Base-by-base conservation (phyloP, 2,888 invertebrate species). In the Acheta domesticus region DNA sequence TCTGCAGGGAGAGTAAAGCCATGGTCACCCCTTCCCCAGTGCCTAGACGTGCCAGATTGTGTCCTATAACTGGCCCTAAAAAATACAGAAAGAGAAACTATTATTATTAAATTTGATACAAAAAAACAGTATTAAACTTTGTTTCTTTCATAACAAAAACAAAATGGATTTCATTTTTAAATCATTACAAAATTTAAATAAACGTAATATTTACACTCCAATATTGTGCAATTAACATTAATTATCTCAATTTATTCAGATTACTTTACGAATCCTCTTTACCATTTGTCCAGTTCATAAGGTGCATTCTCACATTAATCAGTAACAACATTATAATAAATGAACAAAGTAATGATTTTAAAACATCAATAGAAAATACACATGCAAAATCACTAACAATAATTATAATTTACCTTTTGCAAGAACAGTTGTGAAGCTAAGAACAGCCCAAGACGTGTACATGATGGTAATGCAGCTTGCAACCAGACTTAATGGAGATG, bases 11-110 rank as follows among this genome's bases (percentile, higher is more conserved):
- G 12, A 90, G 86, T 2, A 89, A 84, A n/a, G 89, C 84, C 85
- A 89, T 86, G 0, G 89, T 89, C 76, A 89, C 85, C 2, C 89
- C 89, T 84, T 89, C 90, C 1, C 89, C 87, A 86, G 88, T 88
- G 11, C 89, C 89, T 78, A 84, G 84, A 79, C 86, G 86, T 48
- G 83, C 83, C 12, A 84, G 85, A 78, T 86, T 87, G 19, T 84
- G 84, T 14, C 83, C 80, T n/a, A 62, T 62, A 62, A 62, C 62
- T n/a, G 62, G 62, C 16, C 62, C 62, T 62, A 62, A n/a, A 62
- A 62, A n/a, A 16, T 19, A 62, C 5, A 36, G 8, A 36, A 36
- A 36, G 8, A 36, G 0, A 36, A 36, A 36, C 1, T 74, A 16
- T 20, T 20, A 20, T n/a, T 73, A 73, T 73, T 5, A 8, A 73